Evolutionary conservation across 2,113 vertebrate species (phyloP).

Genomic region (Pachycephala philippinensis): DNA sequence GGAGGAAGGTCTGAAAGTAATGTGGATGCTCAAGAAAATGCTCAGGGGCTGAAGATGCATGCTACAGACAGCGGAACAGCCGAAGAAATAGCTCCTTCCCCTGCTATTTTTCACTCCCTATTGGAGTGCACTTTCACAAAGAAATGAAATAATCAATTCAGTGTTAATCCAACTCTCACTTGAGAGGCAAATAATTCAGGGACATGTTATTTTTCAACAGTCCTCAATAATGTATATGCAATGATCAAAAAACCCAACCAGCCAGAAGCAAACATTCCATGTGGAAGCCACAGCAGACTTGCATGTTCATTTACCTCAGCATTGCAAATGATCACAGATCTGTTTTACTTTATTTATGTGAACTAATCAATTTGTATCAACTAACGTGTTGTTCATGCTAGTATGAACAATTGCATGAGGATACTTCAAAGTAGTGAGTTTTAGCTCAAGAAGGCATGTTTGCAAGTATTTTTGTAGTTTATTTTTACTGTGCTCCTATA

Average conservation of each 20-base stretch:
- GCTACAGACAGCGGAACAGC: not conserved
- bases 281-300: not conserved
- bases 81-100: not conserved
- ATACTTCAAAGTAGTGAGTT: not conserved
- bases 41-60: not conserved
- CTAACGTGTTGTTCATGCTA: not conserved
- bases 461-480: not conserved
- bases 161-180: not conserved
- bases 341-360: not conserved
- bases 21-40: not conserved
- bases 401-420: not conserved
- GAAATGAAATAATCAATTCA: not conserved
- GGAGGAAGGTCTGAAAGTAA: not conserved
- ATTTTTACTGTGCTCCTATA: not conserved
- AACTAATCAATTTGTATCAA: not conserved
- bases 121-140: not conserved
- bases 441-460: not conserved
- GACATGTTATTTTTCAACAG: not conserved
- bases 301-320: not conserved
- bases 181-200: not conserved
- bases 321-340: not conserved
- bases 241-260: not conserved
- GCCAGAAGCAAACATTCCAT: not conserved
- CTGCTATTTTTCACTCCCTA: not conserved
- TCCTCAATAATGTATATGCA: not conserved